Evolutionary conservation across 2,888 invertebrate species (phyloP).

Genomic region (Heliconius ethilla): DNA sequence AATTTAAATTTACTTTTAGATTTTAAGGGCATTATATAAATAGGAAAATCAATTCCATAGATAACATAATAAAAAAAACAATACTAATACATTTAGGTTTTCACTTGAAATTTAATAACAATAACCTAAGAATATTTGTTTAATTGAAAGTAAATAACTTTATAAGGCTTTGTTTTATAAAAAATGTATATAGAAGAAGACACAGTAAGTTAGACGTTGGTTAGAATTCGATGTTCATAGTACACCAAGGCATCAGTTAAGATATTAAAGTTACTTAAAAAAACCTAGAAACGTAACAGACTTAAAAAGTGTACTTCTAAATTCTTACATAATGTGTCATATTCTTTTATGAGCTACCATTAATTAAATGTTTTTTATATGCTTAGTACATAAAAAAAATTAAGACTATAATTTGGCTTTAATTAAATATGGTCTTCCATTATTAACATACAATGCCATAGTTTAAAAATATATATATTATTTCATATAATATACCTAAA

Average conservation of each 20-base stretch:
- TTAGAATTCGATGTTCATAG: conserved; percentile 41
- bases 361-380: no score
- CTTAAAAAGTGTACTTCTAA: conserved; percentile 11
- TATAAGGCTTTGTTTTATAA: not conserved
- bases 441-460: no score
- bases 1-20: conserved; percentile 22
- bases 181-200: not conserved
- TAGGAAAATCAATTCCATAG: conserved; percentile 8
- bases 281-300: not conserved
- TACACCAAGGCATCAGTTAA: conserved; percentile 38
- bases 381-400: no score
- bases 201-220: conserved; percentile 34
- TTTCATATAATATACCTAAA: no score
- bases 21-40: conserved; percentile 3
- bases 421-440: no score
- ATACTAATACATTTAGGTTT: not conserved
- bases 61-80: not conserved
- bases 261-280: conserved; percentile 8
- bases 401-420: no score
- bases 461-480: no score
- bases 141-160: not conserved
- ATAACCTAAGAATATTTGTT: not conserved
- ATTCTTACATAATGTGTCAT: conserved; percentile 1
- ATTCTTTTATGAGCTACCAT: not conserved
- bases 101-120: not conserved